Evolutionary conservation across 2,113 vertebrate species (phyloP).

Genomic region (Nannospalax galili): DNA sequence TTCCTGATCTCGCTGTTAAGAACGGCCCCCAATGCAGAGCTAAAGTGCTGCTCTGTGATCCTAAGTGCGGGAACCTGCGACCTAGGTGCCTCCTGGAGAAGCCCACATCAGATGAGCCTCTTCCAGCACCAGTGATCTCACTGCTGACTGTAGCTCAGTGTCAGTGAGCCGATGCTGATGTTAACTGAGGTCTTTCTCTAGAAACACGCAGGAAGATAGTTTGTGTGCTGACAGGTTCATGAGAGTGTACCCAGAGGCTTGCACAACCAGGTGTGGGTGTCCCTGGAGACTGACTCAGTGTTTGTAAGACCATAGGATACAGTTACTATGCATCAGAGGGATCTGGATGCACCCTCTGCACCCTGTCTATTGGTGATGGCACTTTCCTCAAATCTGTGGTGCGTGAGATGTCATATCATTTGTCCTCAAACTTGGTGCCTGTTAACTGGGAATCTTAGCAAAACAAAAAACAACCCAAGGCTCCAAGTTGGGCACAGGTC

Average conservation of each 20-base stretch:
- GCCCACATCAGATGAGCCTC: background rate
- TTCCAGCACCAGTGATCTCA: background rate
- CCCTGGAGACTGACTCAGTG: too few species aligned
- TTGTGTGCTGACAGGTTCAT: background rate
- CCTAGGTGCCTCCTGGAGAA: too few species aligned
- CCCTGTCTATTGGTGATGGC: too few species aligned
- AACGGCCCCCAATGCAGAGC: rapidly evolving
- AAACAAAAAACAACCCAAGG: too few species aligned
- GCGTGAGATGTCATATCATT: background rate
- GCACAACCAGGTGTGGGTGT: rapidly evolving
- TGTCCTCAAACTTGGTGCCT: background rate
- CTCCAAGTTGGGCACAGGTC: background rate
- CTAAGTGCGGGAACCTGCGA: too few species aligned
- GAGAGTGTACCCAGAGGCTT: too few species aligned
- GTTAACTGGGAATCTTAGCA: background rate
- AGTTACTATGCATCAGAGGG: rapidly evolving
- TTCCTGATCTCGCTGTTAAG: too few species aligned
- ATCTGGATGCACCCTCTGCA: too few species aligned
- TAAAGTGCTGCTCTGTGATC: too few species aligned
- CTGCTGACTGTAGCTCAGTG: rapidly evolving
- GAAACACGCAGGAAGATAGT: background rate
- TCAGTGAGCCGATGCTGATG: background rate
- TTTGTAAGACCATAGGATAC: rapidly evolving
- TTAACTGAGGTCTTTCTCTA: background rate
- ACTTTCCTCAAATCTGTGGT: background rate